Percentiles rank a stretch among this genome's conserved stretches.
phyloP scores from a whole-genome alignment of 2,113 vertebrate genomes.

The Ctenodactylus gundi region DNA sequence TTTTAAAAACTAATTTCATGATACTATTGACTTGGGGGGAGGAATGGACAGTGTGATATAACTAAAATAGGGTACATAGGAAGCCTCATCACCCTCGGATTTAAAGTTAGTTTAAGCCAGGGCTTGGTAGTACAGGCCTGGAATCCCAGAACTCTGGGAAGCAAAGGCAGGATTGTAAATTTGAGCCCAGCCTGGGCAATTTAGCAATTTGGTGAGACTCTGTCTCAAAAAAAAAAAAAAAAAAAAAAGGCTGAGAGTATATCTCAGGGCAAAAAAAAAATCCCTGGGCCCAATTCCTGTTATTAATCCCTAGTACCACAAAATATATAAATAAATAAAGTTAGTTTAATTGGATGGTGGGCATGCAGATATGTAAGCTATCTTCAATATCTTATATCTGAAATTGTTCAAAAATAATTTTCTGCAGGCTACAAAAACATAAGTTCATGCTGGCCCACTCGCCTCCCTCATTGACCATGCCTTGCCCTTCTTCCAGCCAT shows the following conservation, averaged over 20 bases:
- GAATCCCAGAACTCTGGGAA: too few species aligned
- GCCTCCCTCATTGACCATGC: neutral
- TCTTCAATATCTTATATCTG: neutral
- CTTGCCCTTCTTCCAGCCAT: conserved; percentile 78
- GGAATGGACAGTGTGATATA: neutral
- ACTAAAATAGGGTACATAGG: too few species aligned
- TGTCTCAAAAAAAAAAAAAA: too few species aligned
- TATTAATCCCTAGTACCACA: too few species aligned
- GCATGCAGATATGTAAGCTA: neutral
- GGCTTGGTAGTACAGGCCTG: too few species aligned
- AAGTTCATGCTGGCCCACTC: neutral
- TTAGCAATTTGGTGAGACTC: too few species aligned
- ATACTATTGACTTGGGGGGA: neutral
- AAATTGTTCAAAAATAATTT: neutral
- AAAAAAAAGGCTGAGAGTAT: too few species aligned
- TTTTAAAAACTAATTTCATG: neutral
- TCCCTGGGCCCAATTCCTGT: too few species aligned
- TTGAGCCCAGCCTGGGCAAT: too few species aligned
- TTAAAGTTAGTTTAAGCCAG: neutral
- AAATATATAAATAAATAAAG: too few species aligned
- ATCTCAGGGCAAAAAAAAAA: too few species aligned
- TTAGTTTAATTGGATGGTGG: neutral
- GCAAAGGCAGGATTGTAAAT: too few species aligned
- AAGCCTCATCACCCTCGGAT: neutral
- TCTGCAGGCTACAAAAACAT: neutral